phyloP scores from a whole-genome alignment of 2,797 vertebrate genomes.

The Potorous gilbertii region DNA sequence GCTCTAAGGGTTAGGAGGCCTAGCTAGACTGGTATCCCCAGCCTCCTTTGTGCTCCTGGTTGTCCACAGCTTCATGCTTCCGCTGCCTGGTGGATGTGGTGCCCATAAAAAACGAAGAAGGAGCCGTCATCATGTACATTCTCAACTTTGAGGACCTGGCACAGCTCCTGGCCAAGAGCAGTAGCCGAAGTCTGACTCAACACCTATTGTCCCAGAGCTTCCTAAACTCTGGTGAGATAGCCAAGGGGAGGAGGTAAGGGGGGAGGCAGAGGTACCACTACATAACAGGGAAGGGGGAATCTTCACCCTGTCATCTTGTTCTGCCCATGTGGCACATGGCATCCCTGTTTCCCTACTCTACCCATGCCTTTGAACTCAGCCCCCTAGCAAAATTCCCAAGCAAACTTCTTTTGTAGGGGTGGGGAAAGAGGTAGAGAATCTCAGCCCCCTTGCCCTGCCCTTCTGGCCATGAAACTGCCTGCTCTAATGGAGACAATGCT shows the following conservation, averaged over 20 bases:
- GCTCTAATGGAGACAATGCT: constrained; percentile 65
- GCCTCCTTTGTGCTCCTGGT: neutral
- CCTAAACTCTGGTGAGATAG: constrained; percentile 84
- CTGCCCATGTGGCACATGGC: neutral
- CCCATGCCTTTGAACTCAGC: neutral
- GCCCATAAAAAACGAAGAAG: constrained; percentile 96
- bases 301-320: neutral
- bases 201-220: constrained; percentile 90
- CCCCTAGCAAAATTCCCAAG: neutral
- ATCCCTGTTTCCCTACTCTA: neutral
- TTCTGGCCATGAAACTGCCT: neutral
- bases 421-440: neutral
- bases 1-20: neutral
- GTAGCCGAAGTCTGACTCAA: constrained; percentile 88
- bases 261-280: too few species aligned
- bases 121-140: constrained; percentile 97
- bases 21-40: neutral
- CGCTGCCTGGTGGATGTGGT: constrained; percentile 96
- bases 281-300: neutral
- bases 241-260: fast-evolving
- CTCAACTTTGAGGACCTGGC: constrained; percentile 96
- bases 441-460: neutral
- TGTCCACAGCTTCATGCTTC: constrained; percentile 90
- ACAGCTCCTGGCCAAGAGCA: constrained; percentile 86
- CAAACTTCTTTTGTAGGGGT: neutral